Percentiles rank a stretch among this genome's conserved stretches.
phyloP scores from a whole-genome alignment of 1,140 invertebrate species.

The Melipona quadrifasciata region DNA sequence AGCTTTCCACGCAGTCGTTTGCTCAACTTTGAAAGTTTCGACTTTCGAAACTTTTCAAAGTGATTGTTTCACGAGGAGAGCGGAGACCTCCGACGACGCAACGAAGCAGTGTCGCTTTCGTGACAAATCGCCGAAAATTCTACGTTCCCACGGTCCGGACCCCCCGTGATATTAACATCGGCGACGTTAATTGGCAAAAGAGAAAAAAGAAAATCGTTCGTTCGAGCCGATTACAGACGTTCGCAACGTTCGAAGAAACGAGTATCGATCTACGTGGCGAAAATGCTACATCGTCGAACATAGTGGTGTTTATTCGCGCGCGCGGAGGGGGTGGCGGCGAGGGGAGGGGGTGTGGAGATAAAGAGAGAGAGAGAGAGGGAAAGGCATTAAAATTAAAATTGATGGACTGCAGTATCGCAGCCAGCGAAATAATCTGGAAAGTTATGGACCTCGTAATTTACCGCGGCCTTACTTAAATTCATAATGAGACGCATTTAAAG shows the following conservation, averaged over 20 bases:
- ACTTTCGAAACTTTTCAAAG: neutral
- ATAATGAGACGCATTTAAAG: constrained; percentile 73
- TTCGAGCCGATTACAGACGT: neutral
- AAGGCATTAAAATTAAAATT: constrained; percentile 66
- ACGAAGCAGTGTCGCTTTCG: neutral
- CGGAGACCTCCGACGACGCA: neutral
- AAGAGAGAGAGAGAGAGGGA: neutral
- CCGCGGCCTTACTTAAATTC: constrained; percentile 67
- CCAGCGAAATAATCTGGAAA: constrained; percentile 65
- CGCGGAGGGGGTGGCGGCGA: too few relatives aligned
- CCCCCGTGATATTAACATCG: neutral
- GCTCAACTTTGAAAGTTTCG: neutral
- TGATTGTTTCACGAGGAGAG: neutral
- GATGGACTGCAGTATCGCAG: constrained; percentile 62
- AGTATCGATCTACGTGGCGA: constrained; percentile 11
- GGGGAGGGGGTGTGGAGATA: neutral
- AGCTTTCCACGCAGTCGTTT: neutral
- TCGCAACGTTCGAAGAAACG: constrained; percentile 10
- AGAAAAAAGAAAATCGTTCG: neutral
- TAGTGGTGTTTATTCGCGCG: neutral
- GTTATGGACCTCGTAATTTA: constrained; percentile 69
- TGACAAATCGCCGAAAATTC: neutral
- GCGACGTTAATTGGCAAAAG: neutral
- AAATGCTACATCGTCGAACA: constrained; percentile 16
- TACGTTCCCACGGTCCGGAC: neutral